These are phyloP conservation scores for Rotaria sp. DNA, from an alignment of 2,888 invertebrate genomes.

Conservation along the genomic window DNA sequence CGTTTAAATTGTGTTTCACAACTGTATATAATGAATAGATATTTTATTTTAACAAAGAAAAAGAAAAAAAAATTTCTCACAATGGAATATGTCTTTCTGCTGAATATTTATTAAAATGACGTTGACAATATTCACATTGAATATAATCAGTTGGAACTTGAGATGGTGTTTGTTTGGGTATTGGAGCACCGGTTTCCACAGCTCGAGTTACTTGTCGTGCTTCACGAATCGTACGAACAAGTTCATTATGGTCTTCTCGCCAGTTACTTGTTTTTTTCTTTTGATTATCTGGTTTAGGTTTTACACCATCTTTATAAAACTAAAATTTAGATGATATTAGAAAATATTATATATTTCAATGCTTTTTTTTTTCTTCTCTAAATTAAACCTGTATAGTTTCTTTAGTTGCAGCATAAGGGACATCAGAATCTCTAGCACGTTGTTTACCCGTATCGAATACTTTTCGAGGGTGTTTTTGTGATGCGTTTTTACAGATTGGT, in stretches of 20 bases:
- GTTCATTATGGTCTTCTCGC: conserved; percentile 86
- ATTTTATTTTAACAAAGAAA: not conserved
- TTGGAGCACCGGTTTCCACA: conserved; percentile 54
- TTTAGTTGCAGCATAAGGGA: conserved; percentile 42
- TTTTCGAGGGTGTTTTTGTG: conserved; percentile 65
- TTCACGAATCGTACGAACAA: conserved; percentile 78
- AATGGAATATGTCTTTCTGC: conserved; percentile 89
- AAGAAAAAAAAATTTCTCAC: not conserved
- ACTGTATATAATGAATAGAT: not conserved
- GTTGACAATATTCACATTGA: conserved; percentile 75
- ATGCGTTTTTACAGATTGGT: conserved; percentile 74
- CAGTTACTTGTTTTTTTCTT: conserved; percentile 61
- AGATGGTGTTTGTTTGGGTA: conserved; percentile 57
- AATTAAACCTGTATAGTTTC: conserved; percentile 31
- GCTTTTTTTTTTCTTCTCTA: not conserved
- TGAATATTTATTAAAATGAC: conserved; percentile 78
- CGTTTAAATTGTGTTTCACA: conserved; percentile 29
- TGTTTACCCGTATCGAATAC: conserved; percentile 85
- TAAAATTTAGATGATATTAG: not conserved
- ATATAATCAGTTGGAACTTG: conserved; percentile 58
- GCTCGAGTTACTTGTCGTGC: conserved; percentile 69
- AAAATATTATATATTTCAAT: not conserved
- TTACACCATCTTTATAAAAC: not conserved
- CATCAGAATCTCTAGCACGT: conserved; percentile 61
- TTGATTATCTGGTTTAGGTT: not conserved